Conservation (phyloP, 2,797 vertebrate genomes). For the Sylvia borin region DNA sequence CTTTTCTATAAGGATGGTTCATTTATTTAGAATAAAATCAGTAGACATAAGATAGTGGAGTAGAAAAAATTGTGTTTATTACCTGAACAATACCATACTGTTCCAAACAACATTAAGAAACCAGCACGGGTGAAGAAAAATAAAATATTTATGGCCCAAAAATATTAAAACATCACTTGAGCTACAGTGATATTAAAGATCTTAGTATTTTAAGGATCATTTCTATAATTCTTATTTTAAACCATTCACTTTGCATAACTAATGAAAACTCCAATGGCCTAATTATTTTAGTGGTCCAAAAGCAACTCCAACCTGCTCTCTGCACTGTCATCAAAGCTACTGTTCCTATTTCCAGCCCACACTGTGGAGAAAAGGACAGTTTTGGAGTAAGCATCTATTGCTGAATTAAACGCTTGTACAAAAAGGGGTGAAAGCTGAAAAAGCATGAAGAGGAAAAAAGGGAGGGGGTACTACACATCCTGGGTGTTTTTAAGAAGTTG, state of each 20-base stretch:
- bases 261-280: background rate
- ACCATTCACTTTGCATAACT: background rate
- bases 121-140: background rate
- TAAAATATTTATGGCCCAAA: background rate
- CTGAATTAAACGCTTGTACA: background rate
- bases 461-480: background rate
- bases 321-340: background rate
- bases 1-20: background rate
- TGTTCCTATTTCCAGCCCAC: background rate
- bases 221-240: background rate
- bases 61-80: background rate
- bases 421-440: background rate
- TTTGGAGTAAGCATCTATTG: background rate
- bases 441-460: background rate
- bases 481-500: background rate
- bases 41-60: background rate
- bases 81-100: background rate
- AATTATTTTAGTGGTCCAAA: background rate
- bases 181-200: background rate
- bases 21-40: background rate
- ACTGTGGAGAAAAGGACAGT: background rate
- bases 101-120: background rate
- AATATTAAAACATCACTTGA: background rate
- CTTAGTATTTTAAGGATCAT: background rate
- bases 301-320: background rate